Base-by-base conservation (phyloP, 2,113 vertebrate genomes). In the Rhabdornis inornatus region DNA sequence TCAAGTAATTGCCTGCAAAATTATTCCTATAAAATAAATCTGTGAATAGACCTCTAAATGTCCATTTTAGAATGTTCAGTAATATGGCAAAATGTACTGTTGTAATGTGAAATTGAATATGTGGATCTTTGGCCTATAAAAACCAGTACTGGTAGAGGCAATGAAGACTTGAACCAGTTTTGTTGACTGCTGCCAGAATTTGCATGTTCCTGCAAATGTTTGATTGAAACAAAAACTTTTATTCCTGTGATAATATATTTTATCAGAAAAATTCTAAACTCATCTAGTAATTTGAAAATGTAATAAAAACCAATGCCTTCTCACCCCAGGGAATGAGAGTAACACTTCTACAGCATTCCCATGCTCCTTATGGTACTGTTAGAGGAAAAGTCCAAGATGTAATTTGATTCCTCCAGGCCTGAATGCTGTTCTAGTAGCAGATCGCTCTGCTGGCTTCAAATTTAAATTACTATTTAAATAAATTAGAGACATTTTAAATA, bases 381-480 rank as follows among this genome's bases (percentile, higher is more conserved):
- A 50, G 63, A 91, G 31, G 60, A 84, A 75, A 77, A 90, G 33
- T 44, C 45, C 23, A 72, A 83, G 61, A 65, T 9, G 40, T 23
- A 84, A 91, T 53, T 72, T 76, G 57, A 82, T 53, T 60, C 66
- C 53, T 71, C 6, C 4, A 8, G 35, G 35, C 24, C 53, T 23
- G 28, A 91, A 49, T 50, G 55, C 19, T 59, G 19, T 55, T 69
- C 63, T 79, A 85, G 90, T 25, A 93, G 76, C 8, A 3, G 74
- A 95, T 20, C 22, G 69, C 42, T 91, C 30, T 55, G 27, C 35
- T 42, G 20, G 35, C 42, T 86, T 35, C 52, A 94, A 88, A 90
- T 88, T 83, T 80, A 80, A 94, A 80, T 74, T 66, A 31, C 47
- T 85, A 75, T 78, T 90, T 86, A 89, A 95, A 87, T 84, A 82